These are phyloP conservation scores for Troides oblongomaculatus DNA, from an alignment of 2,888 invertebrate species.

Conservation along the genomic window DNA sequence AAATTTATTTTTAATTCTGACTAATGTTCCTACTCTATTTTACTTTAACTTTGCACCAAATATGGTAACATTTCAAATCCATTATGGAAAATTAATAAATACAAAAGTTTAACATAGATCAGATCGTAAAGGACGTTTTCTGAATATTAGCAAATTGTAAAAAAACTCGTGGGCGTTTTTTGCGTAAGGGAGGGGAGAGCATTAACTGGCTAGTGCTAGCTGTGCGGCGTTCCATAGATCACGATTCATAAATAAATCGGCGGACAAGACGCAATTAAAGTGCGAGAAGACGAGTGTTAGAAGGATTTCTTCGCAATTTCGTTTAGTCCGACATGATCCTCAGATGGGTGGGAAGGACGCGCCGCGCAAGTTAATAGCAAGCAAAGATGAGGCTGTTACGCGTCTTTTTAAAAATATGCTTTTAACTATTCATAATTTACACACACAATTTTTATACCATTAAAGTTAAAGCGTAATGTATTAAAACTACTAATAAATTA, in stretches of 20 bases:
- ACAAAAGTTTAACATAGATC: too few species aligned
- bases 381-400: not conserved
- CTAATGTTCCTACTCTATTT: too few species aligned
- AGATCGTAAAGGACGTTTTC: not conserved
- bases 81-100: too few species aligned
- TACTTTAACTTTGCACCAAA: too few species aligned
- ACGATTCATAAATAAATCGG: slow-evolving; percentile 73
- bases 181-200: not conserved
- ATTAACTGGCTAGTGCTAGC: not conserved
- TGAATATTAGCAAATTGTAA: not conserved
- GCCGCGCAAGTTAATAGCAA: slow-evolving; percentile 64
- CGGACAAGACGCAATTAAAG: slow-evolving; percentile 68
- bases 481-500: too few species aligned
- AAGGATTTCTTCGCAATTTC: slow-evolving; percentile 75
- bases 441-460: not conserved
- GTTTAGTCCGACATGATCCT: slow-evolving; percentile 75
- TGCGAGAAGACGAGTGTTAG: slow-evolving; percentile 45
- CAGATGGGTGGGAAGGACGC: slow-evolving; percentile 62
- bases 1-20: too few species aligned
- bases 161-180: not conserved
- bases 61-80: too few species aligned
- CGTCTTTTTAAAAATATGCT: not conserved
- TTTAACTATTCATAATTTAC: not conserved
- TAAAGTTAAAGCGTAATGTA: too few species aligned
- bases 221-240: slow-evolving; percentile 40